These are phyloP conservation scores for Cydia pomonella DNA, from an alignment of 1,140 invertebrate species.

Conservation along the genomic window DNA sequence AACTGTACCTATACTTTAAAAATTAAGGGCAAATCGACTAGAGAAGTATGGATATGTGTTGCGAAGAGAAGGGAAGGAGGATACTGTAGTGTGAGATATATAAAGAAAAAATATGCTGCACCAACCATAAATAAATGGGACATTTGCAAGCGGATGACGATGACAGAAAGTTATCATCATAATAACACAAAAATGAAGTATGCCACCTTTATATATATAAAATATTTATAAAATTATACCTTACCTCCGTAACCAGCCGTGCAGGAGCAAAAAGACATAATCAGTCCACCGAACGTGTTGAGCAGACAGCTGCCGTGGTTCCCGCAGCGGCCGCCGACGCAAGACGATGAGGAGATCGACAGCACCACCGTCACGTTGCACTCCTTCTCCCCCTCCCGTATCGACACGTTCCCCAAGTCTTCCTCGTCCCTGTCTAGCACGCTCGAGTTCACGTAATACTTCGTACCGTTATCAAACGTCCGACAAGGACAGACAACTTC, in stretches of 20 bases:
- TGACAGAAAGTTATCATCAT: no score
- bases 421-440: constrained; percentile 39
- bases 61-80: no score
- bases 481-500: constrained; percentile 72
- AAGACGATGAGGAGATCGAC: constrained; percentile 84
- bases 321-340: constrained; percentile 85
- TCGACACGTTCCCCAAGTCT: constrained; percentile 45
- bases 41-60: no score
- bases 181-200: no score
- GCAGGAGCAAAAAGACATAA: constrained; percentile 88
- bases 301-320: constrained; percentile 85
- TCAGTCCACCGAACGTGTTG: constrained; percentile 88
- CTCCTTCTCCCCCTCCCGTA: constrained; percentile 56
- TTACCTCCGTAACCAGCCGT: constrained; percentile 85
- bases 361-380: constrained; percentile 78
- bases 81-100: no score
- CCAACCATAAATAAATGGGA: no score
- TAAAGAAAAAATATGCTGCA: no score
- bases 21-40: no score
- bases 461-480: constrained; percentile 65
- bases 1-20: no score
- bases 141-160: no score
- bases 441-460: constrained; percentile 65
- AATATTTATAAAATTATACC: constrained; percentile 38
- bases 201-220: no score